phyloP scores from a whole-genome alignment of 2,113 vertebrate genomes.

The Scytalopus superciliaris region DNA sequence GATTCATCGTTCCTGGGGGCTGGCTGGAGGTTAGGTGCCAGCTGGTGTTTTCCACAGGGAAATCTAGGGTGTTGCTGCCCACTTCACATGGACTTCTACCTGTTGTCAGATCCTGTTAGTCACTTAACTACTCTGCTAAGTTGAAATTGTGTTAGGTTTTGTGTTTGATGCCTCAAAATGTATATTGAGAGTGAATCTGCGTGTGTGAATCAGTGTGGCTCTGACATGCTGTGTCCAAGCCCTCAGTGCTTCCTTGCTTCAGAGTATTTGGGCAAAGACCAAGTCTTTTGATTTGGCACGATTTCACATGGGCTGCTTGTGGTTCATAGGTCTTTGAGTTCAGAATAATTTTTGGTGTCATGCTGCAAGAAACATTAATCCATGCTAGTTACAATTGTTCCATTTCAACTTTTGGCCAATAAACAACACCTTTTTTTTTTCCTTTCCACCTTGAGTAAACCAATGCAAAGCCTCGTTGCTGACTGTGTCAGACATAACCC shows the following conservation, averaged over 20 bases:
- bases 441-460: not conserved
- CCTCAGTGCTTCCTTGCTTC: not conserved
- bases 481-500: not conserved
- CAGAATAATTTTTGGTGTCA: not conserved
- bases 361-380: not conserved
- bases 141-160: not conserved
- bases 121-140: not conserved
- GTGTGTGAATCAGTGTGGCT: not conserved
- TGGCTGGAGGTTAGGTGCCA: not conserved
- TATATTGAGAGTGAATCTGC: not conserved
- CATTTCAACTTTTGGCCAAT: not conserved
- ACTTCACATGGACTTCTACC: not conserved
- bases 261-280: not conserved
- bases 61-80: not conserved
- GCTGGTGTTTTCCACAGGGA: not conserved
- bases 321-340: not conserved
- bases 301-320: not conserved
- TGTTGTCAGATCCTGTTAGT: not conserved
- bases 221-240: not conserved
- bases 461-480: not conserved
- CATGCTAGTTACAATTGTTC: not conserved
- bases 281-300: not conserved
- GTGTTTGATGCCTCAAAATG: not conserved
- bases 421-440: not conserved
- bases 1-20: not conserved